Evolutionary conservation across 2,888 invertebrate genomes (phyloP).

Genomic region (Caenorhabditis auriculariae): DNA sequence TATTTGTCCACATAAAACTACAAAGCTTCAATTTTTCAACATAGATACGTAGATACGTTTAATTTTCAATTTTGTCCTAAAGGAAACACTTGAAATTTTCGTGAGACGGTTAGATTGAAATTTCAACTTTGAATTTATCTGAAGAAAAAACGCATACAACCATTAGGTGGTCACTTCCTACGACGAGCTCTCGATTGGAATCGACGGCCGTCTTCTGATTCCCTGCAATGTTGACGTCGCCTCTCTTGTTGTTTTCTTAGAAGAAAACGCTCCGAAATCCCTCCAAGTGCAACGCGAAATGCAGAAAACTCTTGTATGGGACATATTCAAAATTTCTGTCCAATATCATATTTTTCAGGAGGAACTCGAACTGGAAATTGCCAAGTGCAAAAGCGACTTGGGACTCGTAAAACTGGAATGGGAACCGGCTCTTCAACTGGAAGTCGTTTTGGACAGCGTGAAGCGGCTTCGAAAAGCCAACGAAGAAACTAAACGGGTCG

Average conservation of each 20-base stretch:
- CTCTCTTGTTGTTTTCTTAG: conserved; percentile 47
- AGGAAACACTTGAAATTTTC: too few relatives aligned
- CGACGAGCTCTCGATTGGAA: conserved; percentile 48
- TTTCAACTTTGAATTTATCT: too few relatives aligned
- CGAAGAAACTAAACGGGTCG: conserved; percentile 11
- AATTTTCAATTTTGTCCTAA: too few relatives aligned
- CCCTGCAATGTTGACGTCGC: conserved; percentile 59
- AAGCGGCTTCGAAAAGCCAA: conserved; percentile 18
- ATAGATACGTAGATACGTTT: too few relatives aligned
- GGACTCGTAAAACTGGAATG: conserved; percentile 30
- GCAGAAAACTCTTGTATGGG: conserved; percentile 8
- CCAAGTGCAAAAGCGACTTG: conserved; percentile 25
- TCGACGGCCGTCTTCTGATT: conserved; percentile 51
- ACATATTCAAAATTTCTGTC: not conserved
- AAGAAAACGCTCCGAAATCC: conserved; percentile 26
- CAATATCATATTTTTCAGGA: conserved; percentile 13
- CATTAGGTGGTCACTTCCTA: conserved; percentile 49
- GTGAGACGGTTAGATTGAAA: too few relatives aligned
- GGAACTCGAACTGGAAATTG: conserved; percentile 17
- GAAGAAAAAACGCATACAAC: too few relatives aligned
- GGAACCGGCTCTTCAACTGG: conserved; percentile 28
- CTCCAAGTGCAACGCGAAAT: conserved; percentile 26
- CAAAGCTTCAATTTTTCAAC: too few relatives aligned
- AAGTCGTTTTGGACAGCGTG: conserved; percentile 20
- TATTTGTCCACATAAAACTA: too few relatives aligned